Evolutionary conservation across 2,888 invertebrate species (phyloP).

Genomic region (Drosophila nr. perissopoda): DNA sequence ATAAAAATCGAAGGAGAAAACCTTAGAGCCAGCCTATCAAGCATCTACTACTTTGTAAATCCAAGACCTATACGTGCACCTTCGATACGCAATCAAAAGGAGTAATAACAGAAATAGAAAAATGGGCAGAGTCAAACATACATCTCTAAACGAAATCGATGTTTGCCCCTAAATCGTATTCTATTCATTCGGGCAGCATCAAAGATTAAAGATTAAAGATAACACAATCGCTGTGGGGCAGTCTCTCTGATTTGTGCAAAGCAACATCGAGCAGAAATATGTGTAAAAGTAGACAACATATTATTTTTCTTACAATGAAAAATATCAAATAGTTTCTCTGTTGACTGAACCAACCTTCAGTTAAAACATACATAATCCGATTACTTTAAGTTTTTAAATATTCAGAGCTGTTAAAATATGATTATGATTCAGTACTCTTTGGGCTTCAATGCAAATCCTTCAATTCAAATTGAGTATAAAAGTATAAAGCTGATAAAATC

Average conservation of each 20-base stretch:
- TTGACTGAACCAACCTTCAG: background rate
- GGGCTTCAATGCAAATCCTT: background rate
- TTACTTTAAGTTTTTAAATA: constrained; percentile 2
- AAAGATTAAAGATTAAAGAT: background rate
- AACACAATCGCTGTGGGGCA: background rate
- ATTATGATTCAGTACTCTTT: constrained; percentile 1
- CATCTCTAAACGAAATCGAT: background rate
- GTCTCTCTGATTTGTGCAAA: background rate
- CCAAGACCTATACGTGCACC: constrained; percentile 4
- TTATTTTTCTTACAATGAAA: background rate
- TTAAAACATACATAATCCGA: background rate
- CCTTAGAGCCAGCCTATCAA: constrained; percentile 8
- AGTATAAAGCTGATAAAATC: background rate
- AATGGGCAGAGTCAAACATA: constrained; percentile 7
- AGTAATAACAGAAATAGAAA: constrained; percentile 22
- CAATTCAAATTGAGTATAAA: background rate
- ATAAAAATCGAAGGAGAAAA: background rate
- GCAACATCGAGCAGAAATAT: background rate
- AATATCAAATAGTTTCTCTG: background rate
- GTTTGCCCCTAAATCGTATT: constrained; percentile 8
- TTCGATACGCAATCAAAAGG: constrained; percentile 36
- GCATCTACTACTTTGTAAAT: constrained; percentile 1
- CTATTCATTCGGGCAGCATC: background rate
- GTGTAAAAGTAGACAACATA: background rate
- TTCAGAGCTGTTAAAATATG: background rate